phyloP scores from a whole-genome alignment of 2,888 invertebrate species.

The Tupiocoris notatus region DNA sequence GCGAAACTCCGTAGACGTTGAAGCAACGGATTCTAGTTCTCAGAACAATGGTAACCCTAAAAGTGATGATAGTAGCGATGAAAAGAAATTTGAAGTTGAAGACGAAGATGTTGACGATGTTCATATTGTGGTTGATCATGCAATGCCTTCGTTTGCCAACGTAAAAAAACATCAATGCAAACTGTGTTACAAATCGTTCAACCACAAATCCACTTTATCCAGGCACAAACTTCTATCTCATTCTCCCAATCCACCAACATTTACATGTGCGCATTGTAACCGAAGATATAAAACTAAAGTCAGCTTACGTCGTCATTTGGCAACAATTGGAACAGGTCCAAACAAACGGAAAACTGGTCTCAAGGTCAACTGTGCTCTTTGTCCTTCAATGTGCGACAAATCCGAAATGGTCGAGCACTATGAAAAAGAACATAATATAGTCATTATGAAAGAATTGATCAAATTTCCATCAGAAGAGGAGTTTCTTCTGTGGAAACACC shows the following conservation, averaged over 20 bases:
- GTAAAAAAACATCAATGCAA: constrained; percentile 37
- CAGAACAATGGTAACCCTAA: background rate
- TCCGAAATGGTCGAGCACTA: constrained; percentile 46
- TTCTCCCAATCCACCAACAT: constrained; percentile 11
- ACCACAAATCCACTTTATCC: constrained; percentile 35
- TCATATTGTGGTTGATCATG: background rate
- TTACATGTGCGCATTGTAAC: constrained; percentile 27
- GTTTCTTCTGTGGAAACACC: constrained; percentile 48
- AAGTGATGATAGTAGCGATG: background rate
- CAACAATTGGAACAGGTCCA: background rate
- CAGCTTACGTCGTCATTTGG: constrained; percentile 21
- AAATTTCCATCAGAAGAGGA: constrained; percentile 47
- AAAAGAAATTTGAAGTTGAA: background rate
- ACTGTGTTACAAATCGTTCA: constrained; percentile 28
- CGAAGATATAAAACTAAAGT: constrained; percentile 32
- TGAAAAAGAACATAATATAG: constrained; percentile 41
- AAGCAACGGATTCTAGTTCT: background rate
- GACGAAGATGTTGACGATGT: background rate
- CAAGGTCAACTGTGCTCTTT: constrained; percentile 44
- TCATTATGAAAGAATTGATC: constrained; percentile 43
- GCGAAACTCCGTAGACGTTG: background rate
- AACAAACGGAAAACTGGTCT: background rate
- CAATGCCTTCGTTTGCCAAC: background rate
- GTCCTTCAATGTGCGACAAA: constrained; percentile 40
- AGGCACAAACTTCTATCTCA: constrained; percentile 26